Percentiles rank a stretch among this genome's conserved stretches.
Evolutionary conservation across 2,113 vertebrate genomes (phyloP).

Genomic region (Clarias magur): DNA sequence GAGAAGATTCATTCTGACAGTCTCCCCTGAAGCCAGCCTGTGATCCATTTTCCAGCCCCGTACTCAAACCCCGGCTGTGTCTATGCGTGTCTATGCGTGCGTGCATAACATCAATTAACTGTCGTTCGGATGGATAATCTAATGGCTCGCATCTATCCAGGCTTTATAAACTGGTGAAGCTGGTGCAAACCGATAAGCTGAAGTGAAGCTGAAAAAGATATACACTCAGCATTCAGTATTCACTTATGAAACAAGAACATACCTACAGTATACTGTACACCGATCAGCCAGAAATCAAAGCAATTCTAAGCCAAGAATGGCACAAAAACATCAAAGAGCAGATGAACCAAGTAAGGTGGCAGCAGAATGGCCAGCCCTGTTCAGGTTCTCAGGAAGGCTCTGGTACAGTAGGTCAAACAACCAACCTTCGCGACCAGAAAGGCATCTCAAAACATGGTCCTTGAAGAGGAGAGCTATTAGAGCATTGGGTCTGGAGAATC

Average conservation of each 20-base stretch:
- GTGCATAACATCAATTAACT: slow-evolving; percentile 20
- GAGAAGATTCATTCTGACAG: slow-evolving; percentile 26
- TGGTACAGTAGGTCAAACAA: background rate
- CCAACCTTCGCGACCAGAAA: background rate
- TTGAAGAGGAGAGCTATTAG: background rate
- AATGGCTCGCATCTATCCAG: slow-evolving; percentile 30
- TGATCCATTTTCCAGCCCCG: slow-evolving; percentile 42
- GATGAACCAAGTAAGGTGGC: background rate
- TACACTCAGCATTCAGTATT: too few relatives aligned
- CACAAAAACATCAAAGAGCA: background rate
- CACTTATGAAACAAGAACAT: background rate
- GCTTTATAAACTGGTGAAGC: background rate
- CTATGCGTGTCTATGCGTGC: background rate
- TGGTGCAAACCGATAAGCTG: slow-evolving; percentile 20
- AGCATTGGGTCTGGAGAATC: background rate
- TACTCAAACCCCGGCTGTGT: slow-evolving; percentile 25
- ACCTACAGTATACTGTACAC: too few relatives aligned
- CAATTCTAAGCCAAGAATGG: background rate
- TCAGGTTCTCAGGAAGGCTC: background rate
- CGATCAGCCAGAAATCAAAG: background rate
- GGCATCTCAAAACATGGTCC: background rate
- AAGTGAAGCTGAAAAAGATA: background rate
- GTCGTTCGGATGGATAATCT: slow-evolving; percentile 14
- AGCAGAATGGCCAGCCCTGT: background rate
- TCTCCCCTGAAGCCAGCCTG: slow-evolving; percentile 42